Evolutionary conservation across 2,797 vertebrate genomes (phyloP).

Genomic region (Simalia tracyae): DNA sequence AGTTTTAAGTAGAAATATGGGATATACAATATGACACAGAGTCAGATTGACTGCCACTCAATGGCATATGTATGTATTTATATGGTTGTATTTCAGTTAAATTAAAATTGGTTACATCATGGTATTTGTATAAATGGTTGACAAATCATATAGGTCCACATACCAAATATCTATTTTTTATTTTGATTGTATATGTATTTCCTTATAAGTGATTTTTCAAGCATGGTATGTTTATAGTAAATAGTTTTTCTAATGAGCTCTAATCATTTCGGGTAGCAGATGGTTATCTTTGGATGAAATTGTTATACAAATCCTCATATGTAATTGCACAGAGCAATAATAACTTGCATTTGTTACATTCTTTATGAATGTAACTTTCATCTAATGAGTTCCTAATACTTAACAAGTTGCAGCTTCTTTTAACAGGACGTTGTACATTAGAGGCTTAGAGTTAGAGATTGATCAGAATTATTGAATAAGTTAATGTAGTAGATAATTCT

Average conservation of each 20-base stretch:
- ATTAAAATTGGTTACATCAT: not conserved
- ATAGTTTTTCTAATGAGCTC: not conserved
- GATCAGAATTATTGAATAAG: not conserved
- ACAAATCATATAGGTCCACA: not conserved
- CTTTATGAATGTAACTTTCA: not conserved
- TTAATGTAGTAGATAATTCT: not conserved
- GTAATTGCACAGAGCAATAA: not conserved
- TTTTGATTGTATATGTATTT: not conserved
- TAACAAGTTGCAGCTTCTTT: not conserved
- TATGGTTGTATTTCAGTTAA: not conserved
- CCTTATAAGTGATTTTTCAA: not conserved
- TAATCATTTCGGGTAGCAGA: not conserved
- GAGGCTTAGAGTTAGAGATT: not conserved
- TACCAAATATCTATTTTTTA: not conserved
- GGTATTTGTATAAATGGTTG: not conserved
- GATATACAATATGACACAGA: not conserved
- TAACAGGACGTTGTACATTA: not conserved
- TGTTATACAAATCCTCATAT: not conserved
- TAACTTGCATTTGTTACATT: not conserved
- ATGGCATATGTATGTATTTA: not conserved
- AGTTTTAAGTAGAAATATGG: not conserved
- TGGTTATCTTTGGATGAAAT: not conserved
- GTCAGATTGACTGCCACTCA: not conserved
- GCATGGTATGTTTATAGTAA: not conserved
- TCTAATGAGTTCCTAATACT: not conserved